Evolutionary conservation across 2,113 vertebrate genomes (phyloP).

Genomic region (Coreoperca whiteheadi): DNA sequence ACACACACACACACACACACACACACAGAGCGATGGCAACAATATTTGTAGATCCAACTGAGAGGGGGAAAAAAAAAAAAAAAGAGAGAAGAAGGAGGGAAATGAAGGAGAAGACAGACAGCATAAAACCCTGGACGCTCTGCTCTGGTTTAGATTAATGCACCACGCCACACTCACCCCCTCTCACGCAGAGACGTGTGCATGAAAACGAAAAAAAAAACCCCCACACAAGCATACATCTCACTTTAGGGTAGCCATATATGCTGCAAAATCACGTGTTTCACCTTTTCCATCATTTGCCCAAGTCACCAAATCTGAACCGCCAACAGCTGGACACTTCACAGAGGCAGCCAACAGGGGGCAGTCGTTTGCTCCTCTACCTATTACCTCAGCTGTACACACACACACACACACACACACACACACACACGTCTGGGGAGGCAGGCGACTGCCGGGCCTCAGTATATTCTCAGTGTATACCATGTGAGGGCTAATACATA

Average conservation of each 20-base stretch:
- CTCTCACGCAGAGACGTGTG: background rate
- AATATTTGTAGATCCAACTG: background rate
- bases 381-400: constrained; percentile 18
- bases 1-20: background rate
- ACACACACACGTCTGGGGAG: background rate
- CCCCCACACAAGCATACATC: background rate
- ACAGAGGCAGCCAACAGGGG: constrained; percentile 75
- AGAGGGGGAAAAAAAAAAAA: background rate
- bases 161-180: constrained; percentile 2
- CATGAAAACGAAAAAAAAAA: background rate
- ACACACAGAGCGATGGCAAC: background rate
- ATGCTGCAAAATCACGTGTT: background rate
- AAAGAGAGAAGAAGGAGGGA: background rate
- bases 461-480: constrained; percentile 3
- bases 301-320: constrained; percentile 25
- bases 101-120: background rate
- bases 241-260: background rate
- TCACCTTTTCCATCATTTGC: constrained; percentile 40
- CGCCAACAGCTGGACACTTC: constrained; percentile 21
- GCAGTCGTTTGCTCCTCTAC: constrained; percentile 71
- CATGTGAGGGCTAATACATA: background rate
- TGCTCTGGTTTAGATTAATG: constrained; percentile 49
- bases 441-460: background rate
- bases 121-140: constrained; percentile 1
- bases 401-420: background rate